phyloP scores from a whole-genome alignment of 2,797 vertebrate species.

The Allobates femoralis region DNA sequence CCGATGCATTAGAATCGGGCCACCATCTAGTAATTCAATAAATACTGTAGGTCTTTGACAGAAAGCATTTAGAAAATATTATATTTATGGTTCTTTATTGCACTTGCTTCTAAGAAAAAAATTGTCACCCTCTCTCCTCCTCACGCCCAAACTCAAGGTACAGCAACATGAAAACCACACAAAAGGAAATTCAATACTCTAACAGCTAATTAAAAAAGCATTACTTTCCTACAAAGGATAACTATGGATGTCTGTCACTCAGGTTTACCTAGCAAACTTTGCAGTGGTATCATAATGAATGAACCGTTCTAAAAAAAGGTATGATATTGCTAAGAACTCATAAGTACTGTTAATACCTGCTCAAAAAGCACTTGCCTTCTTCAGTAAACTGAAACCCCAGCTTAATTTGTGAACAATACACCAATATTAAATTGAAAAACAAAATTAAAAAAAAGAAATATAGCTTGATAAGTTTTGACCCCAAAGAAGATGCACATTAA shows the following conservation, averaged over 20 bases:
- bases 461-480: conserved; percentile 62
- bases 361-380: conserved; percentile 77
- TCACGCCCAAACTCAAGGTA: conserved; percentile 63
- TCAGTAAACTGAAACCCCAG: conserved; percentile 75
- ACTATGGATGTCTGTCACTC: conserved; percentile 84
- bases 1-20: too few species aligned
- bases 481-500: neutral
- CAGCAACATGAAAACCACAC: conserved; percentile 71
- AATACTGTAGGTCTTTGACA: too few species aligned
- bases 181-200: conserved; percentile 81
- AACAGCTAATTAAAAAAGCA: conserved; percentile 88
- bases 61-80: conserved; percentile 4
- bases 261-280: conserved; percentile 81
- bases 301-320: conserved; percentile 75
- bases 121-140: conserved; percentile 23
- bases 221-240: conserved; percentile 82
- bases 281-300: conserved; percentile 76
- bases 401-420: conserved; percentile 69
- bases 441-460: conserved; percentile 42
- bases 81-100: conserved; percentile 12
- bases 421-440: conserved; percentile 68
- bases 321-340: conserved; percentile 74
- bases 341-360: conserved; percentile 74
- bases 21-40: too few species aligned
- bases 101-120: conserved; percentile 8